phyloP scores from a whole-genome alignment of 2,113 vertebrate species.

The Thalassarche chlororhynchos region DNA sequence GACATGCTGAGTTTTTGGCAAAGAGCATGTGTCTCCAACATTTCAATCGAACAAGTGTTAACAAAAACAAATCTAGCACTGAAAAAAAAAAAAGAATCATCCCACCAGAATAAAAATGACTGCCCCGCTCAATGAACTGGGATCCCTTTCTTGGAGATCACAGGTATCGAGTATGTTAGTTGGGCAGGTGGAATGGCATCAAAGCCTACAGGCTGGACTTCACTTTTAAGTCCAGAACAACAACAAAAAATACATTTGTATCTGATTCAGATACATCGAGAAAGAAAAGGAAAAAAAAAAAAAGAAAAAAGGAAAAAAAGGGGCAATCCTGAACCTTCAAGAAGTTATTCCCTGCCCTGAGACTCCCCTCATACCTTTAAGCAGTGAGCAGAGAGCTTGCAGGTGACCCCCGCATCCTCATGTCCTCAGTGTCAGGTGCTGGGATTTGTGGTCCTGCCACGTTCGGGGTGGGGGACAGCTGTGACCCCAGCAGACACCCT shows the following conservation, averaged over 20 bases:
- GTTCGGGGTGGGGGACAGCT: rapidly evolving
- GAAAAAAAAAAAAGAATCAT: not conserved
- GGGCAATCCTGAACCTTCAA: not conserved
- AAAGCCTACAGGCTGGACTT: not conserved
- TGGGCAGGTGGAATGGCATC: not conserved
- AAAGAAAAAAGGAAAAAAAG: rapidly evolving
- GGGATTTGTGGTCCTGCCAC: not conserved
- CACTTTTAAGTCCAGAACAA: not conserved
- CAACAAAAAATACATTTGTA: not conserved
- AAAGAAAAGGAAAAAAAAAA: not conserved
- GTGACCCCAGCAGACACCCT: rapidly evolving
- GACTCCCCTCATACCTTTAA: not conserved
- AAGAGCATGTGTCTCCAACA: not conserved
- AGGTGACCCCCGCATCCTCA: not conserved
- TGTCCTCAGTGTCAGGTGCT: not conserved
- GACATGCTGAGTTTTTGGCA: conserved; percentile 47
- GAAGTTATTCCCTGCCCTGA: too few relatives aligned
- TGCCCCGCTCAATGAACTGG: rapidly evolving
- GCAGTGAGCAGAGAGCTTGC: not conserved
- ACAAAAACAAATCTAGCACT: not conserved
- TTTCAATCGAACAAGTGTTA: not conserved
- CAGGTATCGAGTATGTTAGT: not conserved
- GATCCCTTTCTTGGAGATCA: not conserved
- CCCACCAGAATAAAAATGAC: not conserved
- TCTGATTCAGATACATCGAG: not conserved